A percentile compares a stretch with the other conserved stretches of the same genome.
These are phyloP conservation scores for Cranoglanis bouderius DNA, from an alignment of 2,113 vertebrate species.

Conservation along the genomic window DNA sequence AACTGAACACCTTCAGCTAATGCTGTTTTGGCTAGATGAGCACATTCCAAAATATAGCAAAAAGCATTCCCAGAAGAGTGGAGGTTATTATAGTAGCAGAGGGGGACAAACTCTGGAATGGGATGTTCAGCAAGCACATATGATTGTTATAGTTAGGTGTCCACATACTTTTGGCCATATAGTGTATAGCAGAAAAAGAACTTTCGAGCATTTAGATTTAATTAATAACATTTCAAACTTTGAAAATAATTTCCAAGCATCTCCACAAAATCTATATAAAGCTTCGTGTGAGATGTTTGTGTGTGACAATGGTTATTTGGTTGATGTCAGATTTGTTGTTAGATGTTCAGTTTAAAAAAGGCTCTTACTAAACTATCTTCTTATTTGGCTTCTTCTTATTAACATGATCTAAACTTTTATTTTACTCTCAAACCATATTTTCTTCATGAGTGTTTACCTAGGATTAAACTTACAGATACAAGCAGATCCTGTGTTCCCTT, in stretches of 20 bases:
- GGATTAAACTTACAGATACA: constrained; percentile 78
- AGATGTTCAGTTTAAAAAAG: neutral
- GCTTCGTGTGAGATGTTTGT: neutral
- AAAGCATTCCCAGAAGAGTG: neutral
- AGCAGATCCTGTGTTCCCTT: constrained; percentile 86
- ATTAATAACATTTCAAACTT: neutral
- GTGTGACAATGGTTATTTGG: neutral
- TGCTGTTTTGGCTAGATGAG: neutral
- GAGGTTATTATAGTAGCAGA: neutral
- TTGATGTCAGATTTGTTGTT: neutral
- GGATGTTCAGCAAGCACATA: neutral
- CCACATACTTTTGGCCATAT: neutral
- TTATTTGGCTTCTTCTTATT: neutral
- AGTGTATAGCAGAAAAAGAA: no score
- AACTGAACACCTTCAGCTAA: neutral
- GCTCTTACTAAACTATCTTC: neutral
- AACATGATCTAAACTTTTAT: neutral
- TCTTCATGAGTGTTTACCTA: neutral
- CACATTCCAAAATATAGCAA: neutral
- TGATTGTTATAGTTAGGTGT: neutral
- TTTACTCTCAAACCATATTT: neutral
- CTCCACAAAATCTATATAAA: neutral
- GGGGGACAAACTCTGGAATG: neutral
- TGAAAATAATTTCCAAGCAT: neutral
- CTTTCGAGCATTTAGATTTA: neutral